Conservation (phyloP, 2,888 invertebrate genomes). For the Embidobia sp. region DNA sequence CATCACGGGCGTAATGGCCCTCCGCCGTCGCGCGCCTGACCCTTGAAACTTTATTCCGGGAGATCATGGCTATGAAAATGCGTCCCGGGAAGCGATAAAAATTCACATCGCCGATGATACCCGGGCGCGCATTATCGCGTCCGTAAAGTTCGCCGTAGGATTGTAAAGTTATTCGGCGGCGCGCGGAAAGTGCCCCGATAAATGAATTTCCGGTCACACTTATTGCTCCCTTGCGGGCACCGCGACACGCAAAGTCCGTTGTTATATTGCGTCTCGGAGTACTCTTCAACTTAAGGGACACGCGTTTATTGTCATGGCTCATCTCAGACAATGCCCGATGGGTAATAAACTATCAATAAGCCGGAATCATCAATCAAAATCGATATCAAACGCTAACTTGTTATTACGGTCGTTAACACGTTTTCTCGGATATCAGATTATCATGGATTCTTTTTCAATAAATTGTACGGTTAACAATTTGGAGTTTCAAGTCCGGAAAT, state of each 20-base stretch:
- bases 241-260: conserved; percentile 16
- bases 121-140: conserved; percentile 48
- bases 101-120: conserved; percentile 57
- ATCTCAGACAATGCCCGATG: no score
- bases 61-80: conserved; percentile 47
- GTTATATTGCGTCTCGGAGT: no score
- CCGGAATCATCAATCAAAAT: no score
- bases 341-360: no score
- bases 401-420: no score
- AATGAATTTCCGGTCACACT: conserved; percentile 56
- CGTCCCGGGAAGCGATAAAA: conserved; percentile 56
- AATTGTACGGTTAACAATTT: no score
- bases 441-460: no score
- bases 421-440: no score
- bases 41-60: conserved; percentile 55
- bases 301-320: no score
- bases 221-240: conserved; percentile 31
- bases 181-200: conserved; percentile 35
- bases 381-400: no score
- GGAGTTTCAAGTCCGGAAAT: no score
- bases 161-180: conserved; percentile 52
- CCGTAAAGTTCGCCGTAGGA: conserved; percentile 48
- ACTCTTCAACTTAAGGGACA: no score
- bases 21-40: conserved; percentile 30
- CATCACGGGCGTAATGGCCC: conserved; percentile 39